Percentiles rank a stretch among this genome's conserved stretches.
Evolutionary conservation across 2,797 vertebrate genomes (phyloP).

Genomic region (Chloroceryle inda): DNA sequence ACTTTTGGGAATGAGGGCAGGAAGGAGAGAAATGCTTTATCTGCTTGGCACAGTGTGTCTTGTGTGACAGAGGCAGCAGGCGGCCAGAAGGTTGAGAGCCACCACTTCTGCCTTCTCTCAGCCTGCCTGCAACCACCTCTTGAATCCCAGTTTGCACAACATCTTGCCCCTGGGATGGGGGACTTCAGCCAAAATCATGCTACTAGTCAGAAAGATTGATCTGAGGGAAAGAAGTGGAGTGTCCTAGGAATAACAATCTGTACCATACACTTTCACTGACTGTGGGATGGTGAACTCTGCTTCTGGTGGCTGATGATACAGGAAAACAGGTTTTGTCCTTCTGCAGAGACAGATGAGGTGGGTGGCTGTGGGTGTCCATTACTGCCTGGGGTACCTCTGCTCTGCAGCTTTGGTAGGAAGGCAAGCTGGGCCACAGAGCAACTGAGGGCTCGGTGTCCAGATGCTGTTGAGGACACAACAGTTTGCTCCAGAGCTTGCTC

Average conservation of each 20-base stretch:
- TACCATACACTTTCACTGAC: not conserved
- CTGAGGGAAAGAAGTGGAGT: not conserved
- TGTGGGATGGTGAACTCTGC: not conserved
- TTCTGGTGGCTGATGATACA: not conserved
- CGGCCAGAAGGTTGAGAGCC: not conserved
- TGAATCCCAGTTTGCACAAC: not conserved
- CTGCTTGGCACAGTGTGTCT: not conserved
- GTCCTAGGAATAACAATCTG: not conserved
- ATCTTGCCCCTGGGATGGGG: not conserved
- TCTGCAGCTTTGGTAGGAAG: not conserved
- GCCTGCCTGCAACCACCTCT: not conserved
- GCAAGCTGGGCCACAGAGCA: not conserved
- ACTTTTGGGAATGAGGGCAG: not conserved
- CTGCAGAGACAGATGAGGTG: not conserved
- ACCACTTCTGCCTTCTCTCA: not conserved
- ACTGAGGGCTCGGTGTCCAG: not conserved
- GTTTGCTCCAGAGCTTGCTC: not conserved
- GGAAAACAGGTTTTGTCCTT: not conserved
- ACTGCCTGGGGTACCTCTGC: rapidly evolving
- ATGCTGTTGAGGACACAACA: not conserved
- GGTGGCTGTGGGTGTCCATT: not conserved
- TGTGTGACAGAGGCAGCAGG: not conserved
- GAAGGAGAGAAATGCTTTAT: not conserved
- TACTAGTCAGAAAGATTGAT: not conserved
- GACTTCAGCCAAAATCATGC: not conserved